Conservation (phyloP, 1,140 invertebrate genomes). For the Phymastichus coffea region DNA sequence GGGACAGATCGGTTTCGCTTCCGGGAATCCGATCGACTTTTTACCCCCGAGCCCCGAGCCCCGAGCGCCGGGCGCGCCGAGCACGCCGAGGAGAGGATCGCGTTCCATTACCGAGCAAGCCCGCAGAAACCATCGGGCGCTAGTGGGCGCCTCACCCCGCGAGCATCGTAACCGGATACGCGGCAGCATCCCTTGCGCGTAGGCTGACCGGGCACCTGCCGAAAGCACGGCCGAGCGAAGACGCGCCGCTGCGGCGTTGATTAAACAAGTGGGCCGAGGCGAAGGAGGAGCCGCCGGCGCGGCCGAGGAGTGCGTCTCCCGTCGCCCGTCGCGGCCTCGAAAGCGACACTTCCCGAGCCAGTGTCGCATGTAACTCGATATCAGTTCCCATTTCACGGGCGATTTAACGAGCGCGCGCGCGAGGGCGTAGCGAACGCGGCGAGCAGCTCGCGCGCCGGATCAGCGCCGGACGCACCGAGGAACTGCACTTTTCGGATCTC, state of each 20-base stretch:
- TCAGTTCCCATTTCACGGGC: constrained; percentile 46
- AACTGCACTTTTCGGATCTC: too few species aligned
- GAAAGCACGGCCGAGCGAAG: background rate
- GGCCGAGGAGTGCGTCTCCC: too few species aligned
- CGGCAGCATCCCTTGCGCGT: too few species aligned
- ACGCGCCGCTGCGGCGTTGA: background rate
- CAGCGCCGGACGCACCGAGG: too few species aligned
- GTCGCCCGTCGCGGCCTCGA: too few species aligned
- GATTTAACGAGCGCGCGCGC: constrained; percentile 50
- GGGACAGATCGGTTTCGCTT: constrained; percentile 39
- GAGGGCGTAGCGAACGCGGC: constrained; percentile 25
- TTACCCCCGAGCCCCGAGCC: constrained; percentile 29
- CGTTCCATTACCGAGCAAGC: constrained; percentile 27
- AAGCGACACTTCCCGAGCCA: constrained; percentile 30
- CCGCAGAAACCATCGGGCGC: constrained; percentile 17
- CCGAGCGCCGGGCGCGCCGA: too few species aligned
- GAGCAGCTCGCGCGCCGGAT: too few species aligned
- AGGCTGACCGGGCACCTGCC: background rate
- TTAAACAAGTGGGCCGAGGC: background rate
- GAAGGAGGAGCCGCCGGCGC: background rate
- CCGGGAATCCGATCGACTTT: constrained; percentile 47
- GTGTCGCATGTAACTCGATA: constrained; percentile 43
- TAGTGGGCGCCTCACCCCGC: constrained; percentile 3
- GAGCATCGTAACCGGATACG: too few species aligned
- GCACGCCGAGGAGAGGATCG: too few species aligned